Evolutionary conservation across 2,888 invertebrate genomes (phyloP).

Genomic region (Apamea anceps): DNA sequence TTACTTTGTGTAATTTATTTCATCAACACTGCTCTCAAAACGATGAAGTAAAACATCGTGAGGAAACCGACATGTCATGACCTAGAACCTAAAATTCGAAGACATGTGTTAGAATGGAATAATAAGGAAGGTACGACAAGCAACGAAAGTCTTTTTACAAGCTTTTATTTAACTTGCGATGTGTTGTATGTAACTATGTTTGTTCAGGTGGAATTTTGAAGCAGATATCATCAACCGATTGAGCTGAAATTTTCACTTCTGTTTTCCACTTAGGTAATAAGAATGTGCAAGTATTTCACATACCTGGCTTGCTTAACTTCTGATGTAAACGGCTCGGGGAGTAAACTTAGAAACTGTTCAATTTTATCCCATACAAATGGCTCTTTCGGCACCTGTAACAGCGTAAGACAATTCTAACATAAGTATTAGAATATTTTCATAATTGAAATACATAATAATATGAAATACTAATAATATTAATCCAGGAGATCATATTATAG

Average conservation of each 20-base stretch:
- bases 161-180: no score
- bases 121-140: not conserved
- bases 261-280: not conserved
- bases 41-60: no score
- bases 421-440: conserved; percentile 1
- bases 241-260: not conserved
- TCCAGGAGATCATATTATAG: not conserved
- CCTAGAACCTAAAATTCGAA: no score
- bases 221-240: no score
- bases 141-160: not conserved
- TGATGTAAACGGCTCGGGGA: conserved; percentile 93
- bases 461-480: not conserved
- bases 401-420: conserved; percentile 7
- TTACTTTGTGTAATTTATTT: no score
- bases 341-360: conserved; percentile 93
- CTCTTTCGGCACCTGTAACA: conserved; percentile 83
- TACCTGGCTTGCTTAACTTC: conserved; percentile 93
- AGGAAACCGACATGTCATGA: no score
- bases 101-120: not conserved
- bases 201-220: no score
- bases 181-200: no score
- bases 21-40: not conserved
- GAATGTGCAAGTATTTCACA: conserved; percentile 42
- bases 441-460: no score
- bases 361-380: conserved; percentile 95